Base-by-base conservation (phyloP, 2,797 vertebrate species). In the Phoebastria nigripes region DNA sequence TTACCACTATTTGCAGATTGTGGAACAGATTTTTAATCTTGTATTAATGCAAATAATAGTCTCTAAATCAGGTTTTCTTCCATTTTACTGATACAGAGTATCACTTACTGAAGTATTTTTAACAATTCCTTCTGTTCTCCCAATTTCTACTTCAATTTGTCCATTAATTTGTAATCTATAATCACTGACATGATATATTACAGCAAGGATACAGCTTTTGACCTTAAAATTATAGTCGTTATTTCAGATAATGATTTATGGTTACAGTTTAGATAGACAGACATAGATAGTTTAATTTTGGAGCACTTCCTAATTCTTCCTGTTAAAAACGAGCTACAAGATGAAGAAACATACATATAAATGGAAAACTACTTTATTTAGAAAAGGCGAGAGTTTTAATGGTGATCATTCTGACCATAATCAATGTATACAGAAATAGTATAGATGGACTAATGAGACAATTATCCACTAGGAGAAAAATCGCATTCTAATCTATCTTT, bases 151-250 rank as follows among this genome's bases (percentile, higher is more conserved):
- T 83, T 93, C 49, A 87, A 86, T 81, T 94, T 94, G 55, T 91
- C 58, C 82, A 88, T 94, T 96, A 94, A 94, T 95, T 91, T 84
- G 28, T 41, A 82, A 93, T 94, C 70, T 88, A 79, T 94, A 96
- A 87, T 87, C 89, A 94, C 26, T 93, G 91, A 80, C 90, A 70
- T 94, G 90, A 96, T 76, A 52, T 70, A 96, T 93, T 94, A 83
- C 37, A 93, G 41, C 55, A 72, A 88, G 94, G 59, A 93, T 91
- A 80, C 81, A 77, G 85, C 66, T 94, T 90, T 94, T 97, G 93
- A 95, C 89, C 93, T 91, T 93, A 96, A 95, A 93, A 93, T 95
- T 88, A 93, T 46, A 94, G 77, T 59, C 37, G 72, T 96, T 96
- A 93, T 63, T 95, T 90, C 83, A 88, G 61, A 91, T 90, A 91